Conservation (phyloP, 2,113 vertebrate species). For the Syrmaticus mikado region DNA sequence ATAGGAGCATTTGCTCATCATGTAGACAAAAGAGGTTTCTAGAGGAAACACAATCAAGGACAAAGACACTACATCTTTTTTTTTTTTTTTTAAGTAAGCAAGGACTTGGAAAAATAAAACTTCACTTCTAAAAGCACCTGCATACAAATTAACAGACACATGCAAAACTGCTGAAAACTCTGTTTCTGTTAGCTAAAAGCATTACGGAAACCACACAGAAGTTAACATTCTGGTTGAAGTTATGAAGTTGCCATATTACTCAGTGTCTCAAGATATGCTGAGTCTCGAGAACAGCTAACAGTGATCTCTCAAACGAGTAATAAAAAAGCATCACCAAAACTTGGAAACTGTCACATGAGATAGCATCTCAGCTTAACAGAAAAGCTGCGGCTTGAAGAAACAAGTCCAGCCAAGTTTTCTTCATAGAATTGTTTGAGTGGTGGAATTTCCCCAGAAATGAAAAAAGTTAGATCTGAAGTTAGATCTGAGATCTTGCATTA, state of each 20-base stretch:
- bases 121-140: not conserved
- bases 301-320: no score
- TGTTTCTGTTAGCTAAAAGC: not conserved
- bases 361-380: not conserved
- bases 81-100: not conserved
- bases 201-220: not conserved
- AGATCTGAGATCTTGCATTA: not conserved
- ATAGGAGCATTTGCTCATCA: not conserved
- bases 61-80: not conserved
- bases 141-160: not conserved
- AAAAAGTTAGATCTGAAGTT: not conserved
- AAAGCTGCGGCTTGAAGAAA: not conserved
- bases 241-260: not conserved
- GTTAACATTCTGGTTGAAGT: not conserved
- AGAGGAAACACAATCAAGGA: not conserved
- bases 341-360: not conserved
- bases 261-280: not conserved
- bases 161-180: not conserved
- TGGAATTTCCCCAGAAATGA: not conserved
- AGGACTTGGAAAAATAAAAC: not conserved
- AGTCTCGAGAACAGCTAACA: not conserved
- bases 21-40: not conserved
- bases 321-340: not conserved
- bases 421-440: not conserved
- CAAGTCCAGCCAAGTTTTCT: not conserved